These are phyloP conservation scores for Choloepus hoffmanni DNA, from an alignment of 2,113 vertebrate genomes.

Conservation along the genomic window DNA sequence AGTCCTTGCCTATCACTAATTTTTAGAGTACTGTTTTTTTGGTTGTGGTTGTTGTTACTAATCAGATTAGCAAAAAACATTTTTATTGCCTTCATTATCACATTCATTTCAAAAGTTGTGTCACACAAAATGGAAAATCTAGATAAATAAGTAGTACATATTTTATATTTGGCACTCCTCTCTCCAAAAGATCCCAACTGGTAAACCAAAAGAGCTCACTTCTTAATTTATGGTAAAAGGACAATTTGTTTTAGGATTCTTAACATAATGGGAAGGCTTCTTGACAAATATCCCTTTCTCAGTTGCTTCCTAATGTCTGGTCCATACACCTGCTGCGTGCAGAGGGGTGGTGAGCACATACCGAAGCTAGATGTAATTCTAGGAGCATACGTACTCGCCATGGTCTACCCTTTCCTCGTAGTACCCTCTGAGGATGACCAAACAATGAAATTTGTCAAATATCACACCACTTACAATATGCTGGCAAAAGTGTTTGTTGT, in stretches of 20 bases:
- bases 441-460: not conserved
- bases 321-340: not conserved
- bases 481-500: not conserved
- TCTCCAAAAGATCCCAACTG: not conserved
- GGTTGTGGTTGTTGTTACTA: not conserved
- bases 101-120: constrained; percentile 19
- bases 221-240: not conserved
- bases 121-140: not conserved
- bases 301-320: not conserved
- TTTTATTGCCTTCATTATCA: not conserved
- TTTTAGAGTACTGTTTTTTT: not conserved
- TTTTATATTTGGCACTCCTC: not conserved
- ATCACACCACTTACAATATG: not conserved
- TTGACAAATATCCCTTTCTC: not conserved
- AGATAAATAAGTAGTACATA: constrained; percentile 21
- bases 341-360: not conserved
- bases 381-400: not conserved
- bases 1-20: not conserved
- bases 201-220: not conserved
- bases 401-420: not conserved
- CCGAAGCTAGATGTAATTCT: not conserved
- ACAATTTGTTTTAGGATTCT: not conserved
- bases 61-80: not conserved
- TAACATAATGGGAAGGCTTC: not conserved
- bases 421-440: not conserved